Conservation (phyloP, 2,888 invertebrate species). For the Oxystoma pomonae region DNA sequence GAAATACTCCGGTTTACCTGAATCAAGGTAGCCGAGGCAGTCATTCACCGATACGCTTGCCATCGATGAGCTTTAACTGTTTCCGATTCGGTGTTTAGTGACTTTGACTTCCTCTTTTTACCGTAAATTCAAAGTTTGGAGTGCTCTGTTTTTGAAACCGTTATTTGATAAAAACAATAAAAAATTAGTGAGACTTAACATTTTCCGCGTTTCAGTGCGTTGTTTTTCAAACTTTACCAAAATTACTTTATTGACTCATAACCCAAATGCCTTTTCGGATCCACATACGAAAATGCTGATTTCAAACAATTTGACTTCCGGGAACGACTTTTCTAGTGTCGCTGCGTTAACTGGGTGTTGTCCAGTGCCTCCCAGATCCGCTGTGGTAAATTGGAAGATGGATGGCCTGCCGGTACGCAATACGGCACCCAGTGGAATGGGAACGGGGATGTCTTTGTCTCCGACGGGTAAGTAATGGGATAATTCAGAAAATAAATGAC, state of each 20-base stretch:
- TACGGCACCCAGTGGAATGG: slow-evolving; percentile 49
- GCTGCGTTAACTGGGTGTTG: slow-evolving; percentile 47
- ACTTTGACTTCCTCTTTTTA: slow-evolving; percentile 2
- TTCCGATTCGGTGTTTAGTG: slow-evolving; percentile 5
- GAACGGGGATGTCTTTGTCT: slow-evolving; percentile 54
- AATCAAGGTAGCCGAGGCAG: slow-evolving; percentile 35
- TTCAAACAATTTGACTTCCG: slow-evolving; percentile 56
- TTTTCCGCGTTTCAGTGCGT: no score
- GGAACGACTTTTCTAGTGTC: slow-evolving; percentile 46
- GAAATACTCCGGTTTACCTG: slow-evolving; percentile 40
- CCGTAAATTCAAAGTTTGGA: not conserved
- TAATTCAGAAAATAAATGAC: no score
- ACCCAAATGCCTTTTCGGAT: not conserved
- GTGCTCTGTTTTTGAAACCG: not conserved
- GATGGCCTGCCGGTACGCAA: slow-evolving; percentile 56
- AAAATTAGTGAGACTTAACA: no score
- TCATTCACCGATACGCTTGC: slow-evolving; percentile 50
- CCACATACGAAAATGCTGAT: slow-evolving; percentile 53
- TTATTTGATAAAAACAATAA: no score
- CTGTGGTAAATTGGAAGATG: slow-evolving; percentile 57
- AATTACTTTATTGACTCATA: no score
- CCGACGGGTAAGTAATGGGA: slow-evolving; percentile 50
- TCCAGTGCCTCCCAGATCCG: slow-evolving; percentile 53
- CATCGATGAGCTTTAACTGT: slow-evolving; percentile 39
- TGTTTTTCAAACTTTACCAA: no score